Conservation (phyloP, 2,888 invertebrate species). For the Drosophila hawaiiensis region DNA sequence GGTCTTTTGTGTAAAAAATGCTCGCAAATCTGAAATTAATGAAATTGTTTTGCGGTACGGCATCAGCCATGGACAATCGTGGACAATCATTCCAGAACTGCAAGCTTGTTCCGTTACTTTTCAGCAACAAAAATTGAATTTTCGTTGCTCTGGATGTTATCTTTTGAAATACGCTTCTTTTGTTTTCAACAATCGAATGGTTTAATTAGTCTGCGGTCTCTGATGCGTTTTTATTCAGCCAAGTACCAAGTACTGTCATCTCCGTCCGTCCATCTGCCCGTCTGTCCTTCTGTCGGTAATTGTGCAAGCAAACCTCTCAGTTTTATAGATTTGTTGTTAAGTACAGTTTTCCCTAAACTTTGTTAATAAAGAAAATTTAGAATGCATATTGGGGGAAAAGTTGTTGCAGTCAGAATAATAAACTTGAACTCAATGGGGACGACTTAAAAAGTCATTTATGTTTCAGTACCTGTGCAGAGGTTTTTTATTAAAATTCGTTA, state of each 20-base stretch:
- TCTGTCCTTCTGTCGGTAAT: background rate
- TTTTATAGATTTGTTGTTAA: background rate
- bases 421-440: background rate
- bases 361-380: background rate
- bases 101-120: constrained; percentile 22
- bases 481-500: background rate
- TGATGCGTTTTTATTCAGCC: background rate
- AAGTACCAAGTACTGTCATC: background rate
- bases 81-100: constrained; percentile 10
- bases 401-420: background rate
- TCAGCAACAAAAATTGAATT: constrained; percentile 28
- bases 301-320: background rate
- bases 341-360: background rate
- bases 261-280: background rate
- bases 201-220: constrained; percentile 3
- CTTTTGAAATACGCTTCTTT: background rate
- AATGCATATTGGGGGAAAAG: background rate
- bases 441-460: background rate
- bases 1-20: constrained; percentile 63
- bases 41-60: constrained; percentile 75
- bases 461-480: background rate
- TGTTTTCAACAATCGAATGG: background rate
- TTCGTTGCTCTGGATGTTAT: background rate
- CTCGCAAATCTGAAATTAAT: constrained; percentile 81
- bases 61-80: constrained; percentile 51